These are phyloP conservation scores for Cartodere bifasciata DNA, from an alignment of 2,888 invertebrate species.

Conservation along the genomic window DNA sequence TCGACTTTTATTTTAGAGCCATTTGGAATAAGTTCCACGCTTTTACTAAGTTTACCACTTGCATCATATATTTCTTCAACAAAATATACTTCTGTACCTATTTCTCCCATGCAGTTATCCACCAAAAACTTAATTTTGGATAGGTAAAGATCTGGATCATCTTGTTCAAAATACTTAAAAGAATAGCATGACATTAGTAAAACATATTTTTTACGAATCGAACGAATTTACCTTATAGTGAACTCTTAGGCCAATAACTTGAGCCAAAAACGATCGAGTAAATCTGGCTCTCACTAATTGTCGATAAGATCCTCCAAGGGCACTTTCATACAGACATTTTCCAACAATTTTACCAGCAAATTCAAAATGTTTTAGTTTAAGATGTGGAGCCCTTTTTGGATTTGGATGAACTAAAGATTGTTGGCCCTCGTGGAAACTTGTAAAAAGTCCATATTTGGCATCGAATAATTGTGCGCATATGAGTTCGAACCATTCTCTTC, in stretches of 20 bases:
- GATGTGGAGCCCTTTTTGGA: conserved; percentile 57
- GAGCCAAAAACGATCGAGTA: conserved; percentile 84
- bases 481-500: conserved; percentile 90
- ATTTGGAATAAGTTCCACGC: conserved; percentile 71
- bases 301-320: conserved; percentile 76
- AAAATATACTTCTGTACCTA: conserved; percentile 74
- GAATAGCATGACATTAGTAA: conserved; percentile 4
- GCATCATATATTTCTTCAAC: conserved; percentile 80
- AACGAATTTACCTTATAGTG: conserved; percentile 64
- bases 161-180: conserved; percentile 82
- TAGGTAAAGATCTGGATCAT: conserved; percentile 85
- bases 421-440: conserved; percentile 72
- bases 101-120: conserved; percentile 74
- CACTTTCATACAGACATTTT: conserved; percentile 89
- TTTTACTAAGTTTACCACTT: conserved; percentile 60
- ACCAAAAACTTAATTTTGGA: conserved; percentile 88
- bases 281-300: conserved; percentile 85
- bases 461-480: conserved; percentile 82
- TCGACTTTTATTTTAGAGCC: conserved; percentile 65
- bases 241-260: conserved; percentile 84
- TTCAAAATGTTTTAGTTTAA: conserved; percentile 82
- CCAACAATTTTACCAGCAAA: conserved; percentile 89
- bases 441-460: conserved; percentile 69
- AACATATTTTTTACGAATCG: neutral
- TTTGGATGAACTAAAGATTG: conserved; percentile 87